Base-by-base conservation (phyloP, 1,140 invertebrate species). In the Dreissena rostriformis region DNA sequence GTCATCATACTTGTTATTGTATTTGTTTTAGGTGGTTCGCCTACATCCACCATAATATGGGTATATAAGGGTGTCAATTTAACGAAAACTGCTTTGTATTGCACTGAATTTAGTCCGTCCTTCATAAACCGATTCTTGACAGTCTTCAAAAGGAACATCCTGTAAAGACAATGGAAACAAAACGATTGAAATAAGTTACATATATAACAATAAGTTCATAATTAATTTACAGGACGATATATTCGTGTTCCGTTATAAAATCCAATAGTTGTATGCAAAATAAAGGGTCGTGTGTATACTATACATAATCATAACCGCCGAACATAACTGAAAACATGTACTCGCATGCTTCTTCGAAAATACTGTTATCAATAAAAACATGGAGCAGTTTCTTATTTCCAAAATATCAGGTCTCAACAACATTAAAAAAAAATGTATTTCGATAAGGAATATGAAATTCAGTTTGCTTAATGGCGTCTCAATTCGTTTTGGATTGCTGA, bases 71-170 rank as follows among this genome's bases (percentile, higher is more conserved):
- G 89, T 51, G 91, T 86, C 22, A 91, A 73, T 55, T 88, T 86
- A 14, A 91, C 87, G 29, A 88, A 87, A n/a, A 94, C 65, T 15
- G 95, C 78, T 29, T 87, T 87, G 86, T 94, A 95, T 52, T 91
- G 88, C 6, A 94, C 90, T 55, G 94, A 94, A 84, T 95, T 95
- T 49, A 95, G 91, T 2, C 95, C 95, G 86, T 95, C 95, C 73
- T 94, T 89, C 52, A 92, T 89, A 85, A 93, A 94, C 10, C 95
- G 88, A 55, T 93, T 91, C 55, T 91, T 90, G 4, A 93, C 94
- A 12, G 94, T 94, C 70, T 93, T 88, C 71, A 95, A 88, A 39
- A 95, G 90, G 86, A 94, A 87, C 70, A 84, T 74, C 82, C 92
- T 93, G 88, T 70, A 88, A 39, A 39, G 39, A 39, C 8, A 39